Evolutionary conservation across 2,888 invertebrate genomes (phyloP).

Genomic region (Vesta saturnalis): DNA sequence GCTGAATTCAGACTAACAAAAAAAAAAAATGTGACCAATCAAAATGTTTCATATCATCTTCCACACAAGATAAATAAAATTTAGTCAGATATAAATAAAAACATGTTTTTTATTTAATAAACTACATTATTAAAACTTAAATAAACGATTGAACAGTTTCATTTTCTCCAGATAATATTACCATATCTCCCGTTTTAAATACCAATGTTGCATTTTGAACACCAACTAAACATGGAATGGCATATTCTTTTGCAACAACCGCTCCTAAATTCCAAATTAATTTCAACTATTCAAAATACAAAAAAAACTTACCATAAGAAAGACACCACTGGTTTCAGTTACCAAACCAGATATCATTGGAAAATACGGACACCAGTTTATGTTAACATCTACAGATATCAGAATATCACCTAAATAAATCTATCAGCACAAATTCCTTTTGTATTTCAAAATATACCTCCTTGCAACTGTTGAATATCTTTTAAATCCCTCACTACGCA

Average conservation of each 20-base stretch:
- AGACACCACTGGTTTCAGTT: slow-evolving; percentile 86
- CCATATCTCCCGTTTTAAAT: slow-evolving; percentile 74
- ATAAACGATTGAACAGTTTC: slow-evolving; percentile 61
- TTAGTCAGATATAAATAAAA: too few relatives aligned
- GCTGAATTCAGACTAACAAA: too few relatives aligned
- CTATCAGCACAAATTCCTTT: background rate
- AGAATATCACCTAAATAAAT: slow-evolving; percentile 73
- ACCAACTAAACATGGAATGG: slow-evolving; percentile 84
- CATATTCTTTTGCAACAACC: slow-evolving; percentile 85
- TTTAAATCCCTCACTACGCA: slow-evolving; percentile 77
- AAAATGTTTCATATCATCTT: too few relatives aligned
- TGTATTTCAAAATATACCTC: slow-evolving; percentile 47
- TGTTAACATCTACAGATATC: slow-evolving; percentile 80
- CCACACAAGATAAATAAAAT: too few relatives aligned
- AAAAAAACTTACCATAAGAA: slow-evolving; percentile 73
- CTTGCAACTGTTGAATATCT: slow-evolving; percentile 62
- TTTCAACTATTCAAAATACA: background rate
- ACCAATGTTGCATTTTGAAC: slow-evolving; percentile 72
- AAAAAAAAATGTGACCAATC: too few relatives aligned
- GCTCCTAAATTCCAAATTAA: slow-evolving; percentile 73
- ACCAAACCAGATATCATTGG: slow-evolving; percentile 80
- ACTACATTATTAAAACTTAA: background rate
- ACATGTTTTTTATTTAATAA: background rate
- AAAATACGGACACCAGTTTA: slow-evolving; percentile 89
- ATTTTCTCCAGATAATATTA: slow-evolving; percentile 64